Percentiles rank a stretch among this genome's conserved stretches.
Evolutionary conservation across 1,140 invertebrate species (phyloP).

Genomic region (Drosophila equinoxialis): DNA sequence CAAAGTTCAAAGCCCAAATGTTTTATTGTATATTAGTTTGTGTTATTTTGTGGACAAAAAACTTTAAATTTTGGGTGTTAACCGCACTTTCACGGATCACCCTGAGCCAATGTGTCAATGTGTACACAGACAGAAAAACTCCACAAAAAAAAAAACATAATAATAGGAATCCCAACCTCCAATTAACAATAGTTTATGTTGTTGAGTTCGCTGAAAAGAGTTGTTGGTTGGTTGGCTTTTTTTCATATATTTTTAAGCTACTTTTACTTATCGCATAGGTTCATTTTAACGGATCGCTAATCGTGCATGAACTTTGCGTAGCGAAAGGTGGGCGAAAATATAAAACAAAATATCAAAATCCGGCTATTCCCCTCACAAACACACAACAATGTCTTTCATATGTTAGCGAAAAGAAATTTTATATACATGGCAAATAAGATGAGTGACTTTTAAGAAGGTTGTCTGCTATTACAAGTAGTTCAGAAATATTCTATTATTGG

Average conservation of each 20-base stretch:
- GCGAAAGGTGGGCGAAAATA: conserved; percentile 54
- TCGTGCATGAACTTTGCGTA: conserved; percentile 70
- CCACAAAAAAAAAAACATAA: conserved; percentile 37
- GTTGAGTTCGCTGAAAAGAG: conserved; percentile 61
- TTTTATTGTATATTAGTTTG: conserved; percentile 27
- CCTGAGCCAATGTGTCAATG: conserved; percentile 60
- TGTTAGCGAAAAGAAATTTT: conserved; percentile 5
- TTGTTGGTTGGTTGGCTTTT: conserved; percentile 4
- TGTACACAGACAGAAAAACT: conserved; percentile 43
- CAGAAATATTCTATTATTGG: too few relatives aligned
- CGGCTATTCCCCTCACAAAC: conserved; percentile 28
- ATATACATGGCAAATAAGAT: neutral
- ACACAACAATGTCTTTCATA: neutral
- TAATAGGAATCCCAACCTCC: conserved; percentile 18
- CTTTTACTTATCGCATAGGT: conserved; percentile 73
- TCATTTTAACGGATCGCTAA: conserved; percentile 72
- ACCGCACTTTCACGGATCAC: conserved; percentile 67
- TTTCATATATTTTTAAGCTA: conserved; percentile 57
- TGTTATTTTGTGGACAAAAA: conserved; percentile 56
- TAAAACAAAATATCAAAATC: conserved; percentile 13
- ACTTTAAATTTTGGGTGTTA: conserved; percentile 51
- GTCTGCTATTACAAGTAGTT: too few relatives aligned
- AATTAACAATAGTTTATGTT: conserved; percentile 63
- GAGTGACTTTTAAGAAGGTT: neutral
- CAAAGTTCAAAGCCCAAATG: conserved; percentile 55